phyloP scores from a whole-genome alignment of 53 echinoderm and acorn worm species.

The Mesocentrotus franciscanus region DNA sequence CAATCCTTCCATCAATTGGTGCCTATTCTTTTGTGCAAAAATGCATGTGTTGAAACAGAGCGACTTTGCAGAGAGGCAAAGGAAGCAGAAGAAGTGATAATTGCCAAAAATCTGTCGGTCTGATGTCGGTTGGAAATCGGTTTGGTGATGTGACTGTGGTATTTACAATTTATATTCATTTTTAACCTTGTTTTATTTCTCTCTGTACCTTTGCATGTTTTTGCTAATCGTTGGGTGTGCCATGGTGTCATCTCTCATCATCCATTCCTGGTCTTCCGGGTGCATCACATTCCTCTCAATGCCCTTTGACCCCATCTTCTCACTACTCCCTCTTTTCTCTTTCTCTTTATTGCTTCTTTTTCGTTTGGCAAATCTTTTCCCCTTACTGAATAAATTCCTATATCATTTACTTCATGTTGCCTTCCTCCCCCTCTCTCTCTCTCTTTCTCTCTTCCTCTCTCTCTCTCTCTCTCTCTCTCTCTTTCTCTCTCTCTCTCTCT shows the following conservation, averaged over 20 bases:
- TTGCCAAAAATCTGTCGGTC: no score
- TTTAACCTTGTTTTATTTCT: constrained; percentile 23
- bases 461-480: not conserved
- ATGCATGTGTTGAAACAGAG: no score
- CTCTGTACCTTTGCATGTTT: constrained; percentile 43
- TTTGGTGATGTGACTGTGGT: no score
- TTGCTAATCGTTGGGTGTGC: not conserved
- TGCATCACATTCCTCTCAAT: constrained; percentile 16
- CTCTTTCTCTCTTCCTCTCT: not conserved
- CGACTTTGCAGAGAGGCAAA: no score
- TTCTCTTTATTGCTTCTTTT: constrained; percentile 9
- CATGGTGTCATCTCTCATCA: constrained; percentile 33
- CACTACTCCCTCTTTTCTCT: not conserved
- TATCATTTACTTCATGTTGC: not conserved
- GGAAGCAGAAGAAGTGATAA: no score
- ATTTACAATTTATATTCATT: not conserved
- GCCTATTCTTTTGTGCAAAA: no score
- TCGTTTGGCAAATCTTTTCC: constrained; percentile 4
- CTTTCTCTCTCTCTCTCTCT: no score
- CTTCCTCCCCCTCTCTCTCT: not conserved
- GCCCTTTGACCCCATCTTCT: not conserved
- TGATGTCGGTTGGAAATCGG: no score
- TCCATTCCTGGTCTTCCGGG: constrained; percentile 48
- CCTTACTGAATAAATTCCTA: not conserved
- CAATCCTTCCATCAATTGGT: no score